phyloP scores from a whole-genome alignment of 1,140 invertebrate genomes.

The Andrena cerasifolii region DNA sequence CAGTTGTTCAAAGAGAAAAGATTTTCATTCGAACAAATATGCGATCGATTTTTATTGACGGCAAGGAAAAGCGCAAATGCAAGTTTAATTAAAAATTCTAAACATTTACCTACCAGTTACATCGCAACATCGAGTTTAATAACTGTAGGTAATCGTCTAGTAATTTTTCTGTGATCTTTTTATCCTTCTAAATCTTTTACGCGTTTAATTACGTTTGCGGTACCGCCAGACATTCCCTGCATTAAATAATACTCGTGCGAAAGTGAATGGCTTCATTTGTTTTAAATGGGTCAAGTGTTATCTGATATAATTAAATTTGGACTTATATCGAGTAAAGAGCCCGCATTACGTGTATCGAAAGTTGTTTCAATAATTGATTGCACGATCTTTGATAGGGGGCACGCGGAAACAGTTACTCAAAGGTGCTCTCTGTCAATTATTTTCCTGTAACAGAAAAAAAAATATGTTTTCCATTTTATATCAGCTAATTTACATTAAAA shows the following conservation, averaged over 20 bases:
- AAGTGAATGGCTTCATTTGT: not conserved
- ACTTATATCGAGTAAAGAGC: not conserved
- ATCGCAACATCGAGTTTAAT: not conserved
- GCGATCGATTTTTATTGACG: slow-evolving; percentile 18
- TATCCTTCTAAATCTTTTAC: not conserved
- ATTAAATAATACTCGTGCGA: not conserved
- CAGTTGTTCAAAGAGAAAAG: not conserved
- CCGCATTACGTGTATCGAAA: not conserved
- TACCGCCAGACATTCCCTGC: not conserved
- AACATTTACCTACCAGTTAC: not conserved
- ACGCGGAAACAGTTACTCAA: not conserved
- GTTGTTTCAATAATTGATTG: not conserved
- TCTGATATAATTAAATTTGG: not conserved
- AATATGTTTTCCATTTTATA: not conserved
- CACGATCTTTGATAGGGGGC: not conserved
- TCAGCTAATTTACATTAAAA: slow-evolving; percentile 1
- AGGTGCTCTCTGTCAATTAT: not conserved
- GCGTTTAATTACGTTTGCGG: not conserved
- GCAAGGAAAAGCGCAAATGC: not conserved
- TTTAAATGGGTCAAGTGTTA: not conserved
- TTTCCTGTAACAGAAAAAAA: not conserved
- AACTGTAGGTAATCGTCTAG: not conserved
- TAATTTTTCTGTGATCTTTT: not conserved
- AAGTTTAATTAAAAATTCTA: not conserved
- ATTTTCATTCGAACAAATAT: not conserved